Percentiles rank a stretch among this genome's conserved stretches.
phyloP scores from a whole-genome alignment of 2,888 invertebrate genomes.

The Cynaeus angustus region DNA sequence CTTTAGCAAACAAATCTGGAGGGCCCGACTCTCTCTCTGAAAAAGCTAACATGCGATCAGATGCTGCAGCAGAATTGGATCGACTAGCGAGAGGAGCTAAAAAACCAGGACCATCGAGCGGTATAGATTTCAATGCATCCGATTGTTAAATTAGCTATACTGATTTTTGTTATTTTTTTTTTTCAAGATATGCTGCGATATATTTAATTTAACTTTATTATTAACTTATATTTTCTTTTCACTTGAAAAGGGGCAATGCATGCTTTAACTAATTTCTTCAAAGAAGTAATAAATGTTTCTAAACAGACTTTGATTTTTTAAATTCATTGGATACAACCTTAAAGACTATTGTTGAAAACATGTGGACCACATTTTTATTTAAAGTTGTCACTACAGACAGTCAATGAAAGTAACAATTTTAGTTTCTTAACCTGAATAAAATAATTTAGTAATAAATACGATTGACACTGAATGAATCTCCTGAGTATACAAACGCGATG shows the following conservation, averaged over 20 bases:
- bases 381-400: constrained; percentile 9
- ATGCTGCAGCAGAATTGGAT: constrained; percentile 95
- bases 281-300: constrained; percentile 29
- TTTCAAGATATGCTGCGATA: constrained; percentile 41
- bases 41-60: constrained; percentile 85
- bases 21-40: constrained; percentile 74
- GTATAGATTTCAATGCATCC: constrained; percentile 74
- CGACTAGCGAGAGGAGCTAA: constrained; percentile 83
- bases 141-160: constrained; percentile 68
- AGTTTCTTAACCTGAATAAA: constrained; percentile 1
- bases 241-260: constrained; percentile 11
- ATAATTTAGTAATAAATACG: constrained; percentile 32
- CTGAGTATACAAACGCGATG: constrained; percentile 35
- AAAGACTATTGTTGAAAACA: background rate
- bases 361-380: background rate
- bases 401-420: background rate
- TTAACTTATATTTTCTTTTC: constrained; percentile 31
- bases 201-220: constrained; percentile 27
- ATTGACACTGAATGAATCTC: constrained; percentile 36
- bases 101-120: constrained; percentile 54
- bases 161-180: constrained; percentile 40
- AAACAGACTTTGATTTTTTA: background rate
- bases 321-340: too few relatives aligned
- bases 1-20: constrained; percentile 67
- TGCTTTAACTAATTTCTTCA: constrained; percentile 28